Evolutionary conservation across 2,797 vertebrate genomes (phyloP), one percentile per base, ranked within the genome.

Genomic region (Chromis chromis): DNA sequence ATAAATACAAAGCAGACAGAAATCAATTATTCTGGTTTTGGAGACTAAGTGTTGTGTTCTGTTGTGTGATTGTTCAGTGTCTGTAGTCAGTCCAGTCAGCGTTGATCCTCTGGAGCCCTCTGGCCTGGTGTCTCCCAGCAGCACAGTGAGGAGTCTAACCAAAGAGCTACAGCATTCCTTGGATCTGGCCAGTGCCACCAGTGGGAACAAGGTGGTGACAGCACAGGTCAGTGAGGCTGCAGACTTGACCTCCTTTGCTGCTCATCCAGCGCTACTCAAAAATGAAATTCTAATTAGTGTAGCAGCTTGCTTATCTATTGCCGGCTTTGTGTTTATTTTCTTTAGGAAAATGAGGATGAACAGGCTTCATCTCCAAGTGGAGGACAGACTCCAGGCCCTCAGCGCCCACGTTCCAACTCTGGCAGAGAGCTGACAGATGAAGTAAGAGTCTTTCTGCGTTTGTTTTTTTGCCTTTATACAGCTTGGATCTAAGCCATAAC

Each of bases 341-440:
- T 92, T 81, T 77, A 99, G 98, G 98, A 99, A 93, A 97, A 96
- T 55, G 98, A 96, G 65, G 96, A 97, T 56, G 96, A 96, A 19
- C 96, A 94, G 85, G 82, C 84, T 3, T 93, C 89, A 6, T 83
- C 88, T 66, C 46, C 81, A 44, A 79, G 81, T 55, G 92, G 89
- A 86, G 91, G 86, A 70, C 95, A 97, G 85, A 92, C 95, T 31
- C 83, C 95, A 39, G 96, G 97, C 69, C 96, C 98, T 55, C 98
- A 98, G 82, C 96, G 98, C 81, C 98, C 98, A 17, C 96, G 98
- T 27, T 99, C 98, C 62, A 96, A 97, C 91, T 99, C 98, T 22
- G 98, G 98, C 57, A 94, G 98, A 94, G 98, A 99, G 75, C 96
- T 99, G 81, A 99, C 98, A 1, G 98, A 99, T 88, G 98, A 99